These are phyloP conservation scores for Ciconia maguari DNA, from an alignment of 2,113 vertebrate species.

Conservation along the genomic window DNA sequence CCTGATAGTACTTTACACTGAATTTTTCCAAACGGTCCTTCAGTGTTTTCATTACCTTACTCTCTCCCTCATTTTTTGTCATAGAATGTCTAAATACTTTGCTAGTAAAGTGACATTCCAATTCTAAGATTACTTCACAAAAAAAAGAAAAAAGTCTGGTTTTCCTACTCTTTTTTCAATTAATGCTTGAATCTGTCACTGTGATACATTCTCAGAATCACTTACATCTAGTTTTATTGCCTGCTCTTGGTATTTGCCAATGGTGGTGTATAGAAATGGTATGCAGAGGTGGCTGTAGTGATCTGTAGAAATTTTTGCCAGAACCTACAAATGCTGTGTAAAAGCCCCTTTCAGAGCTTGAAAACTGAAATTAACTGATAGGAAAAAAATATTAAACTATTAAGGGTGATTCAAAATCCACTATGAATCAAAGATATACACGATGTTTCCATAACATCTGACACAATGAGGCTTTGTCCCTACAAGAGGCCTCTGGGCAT, in stretches of 20 bases:
- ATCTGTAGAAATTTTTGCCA: not conserved
- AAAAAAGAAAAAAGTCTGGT: fast-evolving
- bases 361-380: slow-evolving; percentile 43
- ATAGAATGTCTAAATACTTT: not conserved
- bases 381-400: slow-evolving; percentile 26
- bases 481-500: slow-evolving; percentile 29
- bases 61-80: not conserved
- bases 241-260: not conserved
- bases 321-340: not conserved
- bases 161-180: not conserved
- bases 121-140: not conserved
- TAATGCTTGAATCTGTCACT: not conserved
- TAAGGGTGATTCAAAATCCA: slow-evolving; percentile 29
- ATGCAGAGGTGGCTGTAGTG: not conserved
- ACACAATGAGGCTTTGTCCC: slow-evolving; percentile 55
- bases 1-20: not conserved
- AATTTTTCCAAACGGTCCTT: not conserved
- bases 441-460: slow-evolving; percentile 30
- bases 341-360: slow-evolving; percentile 36
- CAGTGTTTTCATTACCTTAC: not conserved
- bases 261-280: not conserved
- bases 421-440: slow-evolving; percentile 38
- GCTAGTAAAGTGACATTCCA: not conserved
- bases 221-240: not conserved
- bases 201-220: not conserved